Base-by-base conservation (phyloP, 37 sponge, comb jelly and placozoan genomes). In the Beroe forskalii region DNA sequence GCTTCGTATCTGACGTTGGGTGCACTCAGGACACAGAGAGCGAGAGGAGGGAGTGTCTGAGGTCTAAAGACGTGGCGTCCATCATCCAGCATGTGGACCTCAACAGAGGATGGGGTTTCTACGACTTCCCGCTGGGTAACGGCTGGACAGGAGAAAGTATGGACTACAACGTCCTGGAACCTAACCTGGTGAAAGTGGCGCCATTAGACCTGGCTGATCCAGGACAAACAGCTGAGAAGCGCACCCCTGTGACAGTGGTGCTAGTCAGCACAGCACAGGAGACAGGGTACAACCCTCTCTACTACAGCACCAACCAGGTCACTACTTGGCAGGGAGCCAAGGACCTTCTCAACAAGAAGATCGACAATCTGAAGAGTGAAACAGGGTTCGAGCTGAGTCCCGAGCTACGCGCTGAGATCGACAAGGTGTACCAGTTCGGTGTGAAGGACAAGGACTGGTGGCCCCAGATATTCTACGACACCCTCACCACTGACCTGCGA, bases 101-200 rank as follows among this genome's bases (percentile, higher is more conserved):
- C 0, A 80, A 80, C 86, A 41, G 86, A 80, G 86, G 86, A 32
- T 80, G 86, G 86, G 86, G 86, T 12, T 80, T 80, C 86, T 80
- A 80, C 30, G 86, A 80, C 55, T 80, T 80, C 86, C 86, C 86
- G 20, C n/a, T 43, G 30, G n/a, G 38, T 1, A 4, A 17, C 20
- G 86, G 86, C 8, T 0, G 12, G 30, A 12, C 0, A 23, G 86
- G 86, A 25, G 86, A 80, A 48, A 80, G 86, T 27, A 42, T 80
- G 86, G 86, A 80, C 31, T 80, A 80, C 86, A 44, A 41, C 30
- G 86, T 80, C 40, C 44, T 80, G 12, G 86, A 80, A 44, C 86
- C 86, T 17, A 80, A 24, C 55, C 55, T 80, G 48, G 40, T 80
- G 1, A 41, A 41, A 30, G n/a, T 80, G 25, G 23, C 86, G 4